Evolutionary conservation across 2,113 vertebrate genomes (phyloP), one percentile per base, ranked within the genome.

Genomic region (Daboia siamensis): DNA sequence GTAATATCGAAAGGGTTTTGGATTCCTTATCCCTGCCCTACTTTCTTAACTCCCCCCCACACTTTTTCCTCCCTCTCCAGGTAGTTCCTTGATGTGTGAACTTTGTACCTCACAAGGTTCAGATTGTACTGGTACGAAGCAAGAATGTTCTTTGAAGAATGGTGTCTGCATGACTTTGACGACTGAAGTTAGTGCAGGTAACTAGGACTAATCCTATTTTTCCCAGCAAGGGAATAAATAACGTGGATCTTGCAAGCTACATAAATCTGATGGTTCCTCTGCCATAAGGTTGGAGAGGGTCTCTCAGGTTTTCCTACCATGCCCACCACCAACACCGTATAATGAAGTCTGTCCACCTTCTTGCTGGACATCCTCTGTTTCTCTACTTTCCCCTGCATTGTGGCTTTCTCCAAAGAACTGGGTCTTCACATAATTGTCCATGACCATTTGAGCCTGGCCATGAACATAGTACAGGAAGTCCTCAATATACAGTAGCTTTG

Each of bases 81-180:
- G 69, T 8, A 80, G 17, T 39, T 39, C n/a, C 69, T 80, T 80
- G 69, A 0, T 1, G 17, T 80, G 69, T 39, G 69, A 80, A 7
- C 0, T 0, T 0, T 80, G 69, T 33, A 0, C 0, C n/a, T 3
- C 69, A 21, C 13, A 15, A 33, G 0, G 0, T 33, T 6, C 5
- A 39, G 33, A 39, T 9, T 80, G 69, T 6, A 1, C 2, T 39
- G 69, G 69, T 21, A 0, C 33, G 8, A 80, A 1, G 33, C 2
- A 33, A 74, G 2, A 33, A 0, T 74, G 69, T 74, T 1, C 0
- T 74, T 0, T 1, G 17, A n/a, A 74, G 11, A 33, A 74, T 33
- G n/a, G 12, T 15, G 64, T 74, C n/a, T 74, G 69, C 15, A 33
- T 74, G 29, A 74, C 15, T 15, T 20, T 74, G 69, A 3, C 2